phyloP scores from a whole-genome alignment of 2,797 vertebrate species.

The Prionace glauca region DNA sequence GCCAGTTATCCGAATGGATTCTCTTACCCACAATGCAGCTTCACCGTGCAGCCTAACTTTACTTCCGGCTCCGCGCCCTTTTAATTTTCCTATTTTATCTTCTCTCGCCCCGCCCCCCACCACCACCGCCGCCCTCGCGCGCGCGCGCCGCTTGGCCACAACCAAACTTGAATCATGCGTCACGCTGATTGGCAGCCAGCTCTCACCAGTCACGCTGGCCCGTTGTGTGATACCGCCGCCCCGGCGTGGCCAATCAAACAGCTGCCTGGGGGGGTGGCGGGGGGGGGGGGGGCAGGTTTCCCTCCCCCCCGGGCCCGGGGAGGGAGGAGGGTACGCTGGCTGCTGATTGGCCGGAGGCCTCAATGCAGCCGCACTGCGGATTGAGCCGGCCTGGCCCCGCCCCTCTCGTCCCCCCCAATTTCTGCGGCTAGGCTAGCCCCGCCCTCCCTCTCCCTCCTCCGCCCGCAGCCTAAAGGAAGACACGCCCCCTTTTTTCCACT shows the following conservation, averaged over 20 bases:
- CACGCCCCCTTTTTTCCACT: no score
- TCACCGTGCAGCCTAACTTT: not conserved
- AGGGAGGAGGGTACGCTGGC: no score
- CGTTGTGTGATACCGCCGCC: not conserved
- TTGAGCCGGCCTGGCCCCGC: not conserved
- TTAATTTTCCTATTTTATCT: not conserved
- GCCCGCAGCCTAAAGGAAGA: not conserved
- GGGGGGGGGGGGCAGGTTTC: no score
- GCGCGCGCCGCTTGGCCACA: not conserved
- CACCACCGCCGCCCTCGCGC: no score
- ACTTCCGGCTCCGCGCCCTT: not conserved
- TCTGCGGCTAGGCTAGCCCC: not conserved
- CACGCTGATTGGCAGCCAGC: not conserved
- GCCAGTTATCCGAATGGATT: slow-evolving; percentile 22
- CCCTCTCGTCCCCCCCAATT: not conserved
- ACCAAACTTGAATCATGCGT: slow-evolving; percentile 7
- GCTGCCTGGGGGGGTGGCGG: not conserved
- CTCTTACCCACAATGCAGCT: slow-evolving; percentile 25
- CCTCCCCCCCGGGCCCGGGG: no score
- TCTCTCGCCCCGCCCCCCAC: not conserved
- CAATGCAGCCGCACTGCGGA: slow-evolving; percentile 36
- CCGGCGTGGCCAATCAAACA: not conserved
- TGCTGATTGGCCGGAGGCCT: not conserved
- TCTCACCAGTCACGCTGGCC: not conserved
- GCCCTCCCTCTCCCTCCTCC: not conserved